phyloP scores from a whole-genome alignment of 2,113 vertebrate genomes.

The Sprattus sprattus region DNA sequence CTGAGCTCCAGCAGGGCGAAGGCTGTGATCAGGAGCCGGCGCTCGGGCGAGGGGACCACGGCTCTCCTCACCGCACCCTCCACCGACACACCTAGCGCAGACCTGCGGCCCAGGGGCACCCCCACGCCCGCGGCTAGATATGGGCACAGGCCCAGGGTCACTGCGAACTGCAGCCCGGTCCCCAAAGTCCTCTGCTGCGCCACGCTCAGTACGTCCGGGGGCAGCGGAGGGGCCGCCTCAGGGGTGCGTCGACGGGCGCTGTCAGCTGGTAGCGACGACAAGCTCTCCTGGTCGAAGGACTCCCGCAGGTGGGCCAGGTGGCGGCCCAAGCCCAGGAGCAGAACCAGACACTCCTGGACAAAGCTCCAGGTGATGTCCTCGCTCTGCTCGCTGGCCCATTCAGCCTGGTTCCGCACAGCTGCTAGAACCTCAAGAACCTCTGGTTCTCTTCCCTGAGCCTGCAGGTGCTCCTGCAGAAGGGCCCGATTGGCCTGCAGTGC shows the following conservation, averaged over 20 bases:
- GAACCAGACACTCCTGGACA: conserved; percentile 74
- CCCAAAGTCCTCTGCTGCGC: conserved; percentile 77
- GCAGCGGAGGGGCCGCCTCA: conserved; percentile 76
- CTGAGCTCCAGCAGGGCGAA: conserved; percentile 69
- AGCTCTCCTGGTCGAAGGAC: conserved; percentile 55
- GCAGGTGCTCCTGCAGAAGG: conserved; percentile 68
- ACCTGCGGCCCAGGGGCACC: conserved; percentile 68
- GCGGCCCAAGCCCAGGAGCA: conserved; percentile 75
- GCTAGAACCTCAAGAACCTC: conserved; percentile 57
- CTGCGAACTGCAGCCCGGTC: conserved; percentile 78
- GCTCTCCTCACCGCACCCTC: conserved; percentile 56
- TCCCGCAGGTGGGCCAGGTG: conserved; percentile 69
- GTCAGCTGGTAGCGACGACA: not conserved
- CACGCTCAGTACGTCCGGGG: conserved; percentile 83
- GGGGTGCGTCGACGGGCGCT: conserved; percentile 53
- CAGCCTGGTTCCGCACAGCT: conserved; percentile 41
- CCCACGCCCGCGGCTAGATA: conserved; percentile 83
- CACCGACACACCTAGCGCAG: conserved; percentile 73
- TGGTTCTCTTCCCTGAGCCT: conserved; percentile 56
- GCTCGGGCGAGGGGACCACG: not conserved
- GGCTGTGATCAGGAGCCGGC: conserved; percentile 67
- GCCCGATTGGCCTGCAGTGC: conserved; percentile 72
- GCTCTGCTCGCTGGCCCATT: conserved; percentile 58
- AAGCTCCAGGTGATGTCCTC: conserved; percentile 76
- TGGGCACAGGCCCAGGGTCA: conserved; percentile 81